Conservation (phyloP, 2,888 invertebrate genomes). For the Leptinotarsa tumamoca region DNA sequence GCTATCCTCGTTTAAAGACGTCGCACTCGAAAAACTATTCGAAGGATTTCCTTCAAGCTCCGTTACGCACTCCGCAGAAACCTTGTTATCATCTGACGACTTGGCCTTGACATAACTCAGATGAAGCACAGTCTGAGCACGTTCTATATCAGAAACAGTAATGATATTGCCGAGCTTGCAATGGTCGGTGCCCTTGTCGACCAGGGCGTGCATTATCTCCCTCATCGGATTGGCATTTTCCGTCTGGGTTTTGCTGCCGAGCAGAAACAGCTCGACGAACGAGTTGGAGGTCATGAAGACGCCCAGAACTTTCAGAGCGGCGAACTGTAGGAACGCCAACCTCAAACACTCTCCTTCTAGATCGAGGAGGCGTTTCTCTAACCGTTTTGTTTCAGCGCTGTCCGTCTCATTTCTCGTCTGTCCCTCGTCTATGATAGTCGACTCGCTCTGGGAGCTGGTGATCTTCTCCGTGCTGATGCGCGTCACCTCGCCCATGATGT, state of each 20-base stretch:
- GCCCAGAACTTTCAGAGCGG: constrained; percentile 70
- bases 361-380: constrained; percentile 64
- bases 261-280: constrained; percentile 70
- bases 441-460: constrained; percentile 49
- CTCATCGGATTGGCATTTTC: constrained; percentile 55
- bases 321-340: constrained; percentile 69
- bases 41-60: constrained; percentile 25
- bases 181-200: constrained; percentile 66
- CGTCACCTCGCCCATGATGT: constrained; percentile 69
- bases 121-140: constrained; percentile 67
- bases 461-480: constrained; percentile 63
- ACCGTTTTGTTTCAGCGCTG: constrained; percentile 53
- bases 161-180: constrained; percentile 67
- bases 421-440: constrained; percentile 37
- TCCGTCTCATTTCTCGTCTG: constrained; percentile 42
- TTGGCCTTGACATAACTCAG: constrained; percentile 61
- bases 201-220: constrained; percentile 64
- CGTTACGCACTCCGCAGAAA: neutral
- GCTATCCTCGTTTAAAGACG: constrained; percentile 12
- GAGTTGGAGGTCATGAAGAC: constrained; percentile 68
- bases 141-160: constrained; percentile 67
- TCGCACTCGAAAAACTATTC: constrained; percentile 28
- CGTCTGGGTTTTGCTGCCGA: constrained; percentile 62
- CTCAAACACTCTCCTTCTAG: constrained; percentile 67
- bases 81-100: constrained; percentile 55